Evolutionary conservation across 2,888 invertebrate genomes (phyloP), one percentile per base, ranked within the genome.

Genomic region (Euclidia mi): DNA sequence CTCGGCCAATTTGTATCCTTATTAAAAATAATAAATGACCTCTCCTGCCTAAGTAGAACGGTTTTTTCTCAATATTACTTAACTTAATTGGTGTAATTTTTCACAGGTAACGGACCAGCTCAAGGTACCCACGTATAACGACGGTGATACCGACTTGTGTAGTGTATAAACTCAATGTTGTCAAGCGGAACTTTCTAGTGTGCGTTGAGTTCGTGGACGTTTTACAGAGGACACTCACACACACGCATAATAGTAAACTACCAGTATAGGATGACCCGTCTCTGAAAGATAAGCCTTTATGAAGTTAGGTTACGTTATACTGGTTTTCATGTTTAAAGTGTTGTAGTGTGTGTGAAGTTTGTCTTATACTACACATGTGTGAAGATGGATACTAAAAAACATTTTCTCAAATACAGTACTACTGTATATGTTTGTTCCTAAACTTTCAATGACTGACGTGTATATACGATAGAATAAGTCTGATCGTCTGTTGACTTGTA

Each of bases 121-220:
- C 92, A 91, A 67, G 93, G 85, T 20, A 93, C 92, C 50, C 92
- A 92, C 66, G 93, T 93, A 68, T 93, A 91, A 81, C 76, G 53
- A 71, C 71, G 60, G 69, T 57, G 44, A 67, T 48, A 60, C 57
- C 49, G 64, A 59, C 65, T 79, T 70, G 82, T 82, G 66, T 80
- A 73, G 72, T 40, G 55, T 43, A 31, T 20, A 28, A 17, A 14
- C 43, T 37, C 4, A n/a, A n/a, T 17, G 35, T 43, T 25, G 20
- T 25, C 20, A 25, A 25, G 20, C 7, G 20, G 4, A 25, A n/a
- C n/a, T n/a, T n/a, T 25, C 4, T 25, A 6, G 20, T 25, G 20
- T 20, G 20, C 7, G 20, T n/a, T n/a, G n/a, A n/a, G n/a, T n/a
- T n/a, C 20, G 20, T 7, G 7, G 20, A 25, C 20, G 7, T 25